A percentile compares a stretch with the other conserved stretches of the same genome.
These are phyloP conservation scores for Ormia ochracea DNA, from an alignment of 2,888 invertebrate species.

Conservation along the genomic window DNA sequence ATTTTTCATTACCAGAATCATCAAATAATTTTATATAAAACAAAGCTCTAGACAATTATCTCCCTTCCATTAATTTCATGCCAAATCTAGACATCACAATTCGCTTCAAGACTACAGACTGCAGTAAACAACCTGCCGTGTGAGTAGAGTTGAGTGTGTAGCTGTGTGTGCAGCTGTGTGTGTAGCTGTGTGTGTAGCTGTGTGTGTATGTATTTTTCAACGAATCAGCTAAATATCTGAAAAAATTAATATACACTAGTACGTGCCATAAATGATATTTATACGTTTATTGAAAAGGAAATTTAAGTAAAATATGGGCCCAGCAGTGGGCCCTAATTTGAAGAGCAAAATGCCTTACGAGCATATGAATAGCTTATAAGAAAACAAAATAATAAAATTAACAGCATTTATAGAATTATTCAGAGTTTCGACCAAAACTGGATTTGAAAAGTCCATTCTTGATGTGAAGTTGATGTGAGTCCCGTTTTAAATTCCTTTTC, in stretches of 20 bases:
- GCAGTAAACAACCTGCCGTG: conserved; percentile 28
- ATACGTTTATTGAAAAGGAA: neutral
- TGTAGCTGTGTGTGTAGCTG: too few relatives aligned
- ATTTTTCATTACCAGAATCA: conserved; percentile 7
- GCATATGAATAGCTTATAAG: neutral
- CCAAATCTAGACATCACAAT: conserved; percentile 5
- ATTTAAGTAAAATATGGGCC: neutral
- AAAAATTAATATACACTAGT: neutral
- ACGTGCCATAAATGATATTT: neutral
- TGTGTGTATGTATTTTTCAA: neutral
- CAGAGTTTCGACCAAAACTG: too few relatives aligned
- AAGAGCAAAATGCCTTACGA: neutral
- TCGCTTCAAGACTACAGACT: neutral
- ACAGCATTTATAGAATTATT: too few relatives aligned
- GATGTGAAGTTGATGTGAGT: too few relatives aligned
- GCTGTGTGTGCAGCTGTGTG: too few relatives aligned
- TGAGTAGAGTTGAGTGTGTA: too few relatives aligned
- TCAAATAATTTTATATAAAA: conserved; percentile 15
- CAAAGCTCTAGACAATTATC: neutral
- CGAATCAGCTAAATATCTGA: neutral
- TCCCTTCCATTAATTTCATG: neutral
- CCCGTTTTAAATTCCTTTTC: too few relatives aligned
- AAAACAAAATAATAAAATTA: too few relatives aligned
- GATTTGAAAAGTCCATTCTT: too few relatives aligned
- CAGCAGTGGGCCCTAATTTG: neutral